Base-by-base conservation (phyloP, 2,113 vertebrate genomes). In the Solea senegalensis region DNA sequence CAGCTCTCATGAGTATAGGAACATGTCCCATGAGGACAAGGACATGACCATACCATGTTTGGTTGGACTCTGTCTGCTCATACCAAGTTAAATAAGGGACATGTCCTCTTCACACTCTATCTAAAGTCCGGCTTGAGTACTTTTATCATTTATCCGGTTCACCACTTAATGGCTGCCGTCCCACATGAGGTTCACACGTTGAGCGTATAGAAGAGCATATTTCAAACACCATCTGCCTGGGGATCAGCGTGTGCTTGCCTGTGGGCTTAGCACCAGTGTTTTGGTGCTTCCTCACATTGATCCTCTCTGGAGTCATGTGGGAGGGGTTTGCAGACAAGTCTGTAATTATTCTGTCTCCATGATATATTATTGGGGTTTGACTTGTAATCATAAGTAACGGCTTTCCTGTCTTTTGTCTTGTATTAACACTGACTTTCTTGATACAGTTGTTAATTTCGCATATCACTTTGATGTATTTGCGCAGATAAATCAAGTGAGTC, bases 311-410 rank as follows among this genome's bases (percentile, higher is more conserved):
- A 87, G 85, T 87, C 77, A 34, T 69, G 81, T 82, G 63, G 87
- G 83, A 85, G 64, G 65, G 51, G 45, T 72, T 54, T 73, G 85
- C 43, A 74, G 78, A 67, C 86, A 60, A 28, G 72, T 60, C 88
- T 86, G 80, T 89, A 84, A 90, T 91, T 84, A 84, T 48, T 16
- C 67, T 60, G 82, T 88, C 90, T 89, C 69, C 16, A 8, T 88
- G 81, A 88, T 82, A 85, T 60, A 84, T 79, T 87, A 74, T 85
- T 66, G 57, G 81, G 61, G 40, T 59, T 82, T 84, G 61, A 55
- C 56, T 68, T 44, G 55, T 85, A 65, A 79, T 80, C 69, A 70
- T 34, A 40, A 59, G 55, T 64, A 77, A 71, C 40, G 0, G 39
- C 51, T 16, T 77, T 54, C 16, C 49, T 43, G 11, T 62, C 70